These are phyloP conservation scores for Andricus grossulariae DNA, from an alignment of 1,140 invertebrate genomes.

Conservation along the genomic window DNA sequence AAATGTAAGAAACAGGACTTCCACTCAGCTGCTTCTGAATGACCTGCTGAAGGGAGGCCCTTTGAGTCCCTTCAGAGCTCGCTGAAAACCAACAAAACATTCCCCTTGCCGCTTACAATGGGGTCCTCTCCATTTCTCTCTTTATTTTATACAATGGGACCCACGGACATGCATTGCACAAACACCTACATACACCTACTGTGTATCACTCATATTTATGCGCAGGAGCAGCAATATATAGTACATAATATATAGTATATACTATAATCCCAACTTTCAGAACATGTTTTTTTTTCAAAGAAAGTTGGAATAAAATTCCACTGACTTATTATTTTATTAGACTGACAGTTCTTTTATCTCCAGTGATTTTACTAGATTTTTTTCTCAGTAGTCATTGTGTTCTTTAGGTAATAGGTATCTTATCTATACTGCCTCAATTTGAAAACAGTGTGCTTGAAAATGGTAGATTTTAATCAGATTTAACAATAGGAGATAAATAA, in stretches of 20 bases:
- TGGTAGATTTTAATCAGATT: neutral
- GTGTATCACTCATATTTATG: slow-evolving; percentile 1
- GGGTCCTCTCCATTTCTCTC: slow-evolving; percentile 39
- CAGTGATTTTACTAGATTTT: neutral
- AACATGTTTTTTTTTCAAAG: neutral
- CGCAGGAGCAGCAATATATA: neutral
- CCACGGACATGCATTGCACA: neutral
- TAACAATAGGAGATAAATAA: neutral
- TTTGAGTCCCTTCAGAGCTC: slow-evolving; percentile 37
- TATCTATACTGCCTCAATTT: too few species aligned
- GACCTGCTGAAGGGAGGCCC: slow-evolving; percentile 50
- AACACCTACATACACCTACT: slow-evolving; percentile 44
- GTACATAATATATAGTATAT: too few species aligned
- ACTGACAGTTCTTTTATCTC: neutral
- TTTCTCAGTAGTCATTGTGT: too few species aligned
- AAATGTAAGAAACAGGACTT: slow-evolving; percentile 65
- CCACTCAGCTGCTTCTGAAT: slow-evolving; percentile 66
- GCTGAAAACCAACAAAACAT: slow-evolving; percentile 69
- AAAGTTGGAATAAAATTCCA: neutral
- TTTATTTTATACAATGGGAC: slow-evolving; percentile 41
- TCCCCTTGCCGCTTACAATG: slow-evolving; percentile 47
- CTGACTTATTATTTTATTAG: neutral
- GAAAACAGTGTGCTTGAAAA: too few species aligned
- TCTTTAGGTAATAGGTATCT: too few species aligned
- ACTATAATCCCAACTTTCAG: neutral